Evolutionary conservation across 2,113 vertebrate species (phyloP).

Genomic region (Hypomesus transpacificus): DNA sequence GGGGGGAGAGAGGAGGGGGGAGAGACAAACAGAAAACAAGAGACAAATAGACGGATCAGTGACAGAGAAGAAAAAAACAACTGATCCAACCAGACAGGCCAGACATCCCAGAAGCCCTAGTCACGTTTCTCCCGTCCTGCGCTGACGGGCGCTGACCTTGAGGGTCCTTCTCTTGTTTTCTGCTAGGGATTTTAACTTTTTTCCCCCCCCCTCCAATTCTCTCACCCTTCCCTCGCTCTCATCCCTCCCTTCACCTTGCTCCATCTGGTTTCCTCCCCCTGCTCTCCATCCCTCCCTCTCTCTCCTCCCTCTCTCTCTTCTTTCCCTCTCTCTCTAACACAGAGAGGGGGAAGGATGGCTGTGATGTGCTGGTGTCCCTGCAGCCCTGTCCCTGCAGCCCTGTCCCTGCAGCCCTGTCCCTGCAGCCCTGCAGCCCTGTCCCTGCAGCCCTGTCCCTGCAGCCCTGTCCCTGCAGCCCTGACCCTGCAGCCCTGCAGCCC

Average conservation of each 20-base stretch:
- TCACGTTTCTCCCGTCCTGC: conserved; percentile 54
- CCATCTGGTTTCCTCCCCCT: not conserved
- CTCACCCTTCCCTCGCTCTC: not conserved
- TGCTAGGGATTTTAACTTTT: not conserved
- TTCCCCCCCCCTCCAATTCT: not conserved
- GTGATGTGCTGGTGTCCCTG: no score
- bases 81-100: not conserved
- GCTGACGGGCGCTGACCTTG: conserved; percentile 54
- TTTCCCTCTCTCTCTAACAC: not conserved
- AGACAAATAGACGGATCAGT: conserved; percentile 29
- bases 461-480: no score
- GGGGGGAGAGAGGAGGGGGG: not conserved
- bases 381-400: no score
- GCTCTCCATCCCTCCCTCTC: not conserved
- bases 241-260: not conserved
- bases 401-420: no score
- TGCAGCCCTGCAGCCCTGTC: no score
- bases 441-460: no score
- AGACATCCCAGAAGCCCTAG: conserved; percentile 58
- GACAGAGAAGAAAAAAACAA: conserved; percentile 26
- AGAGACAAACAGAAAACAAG: not conserved
- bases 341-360: no score
- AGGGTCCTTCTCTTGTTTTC: conserved; percentile 29
- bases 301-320: not conserved
- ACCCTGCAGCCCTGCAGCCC: no score